Conservation (phyloP, 2,113 vertebrate species). For the Tupaia tana region DNA sequence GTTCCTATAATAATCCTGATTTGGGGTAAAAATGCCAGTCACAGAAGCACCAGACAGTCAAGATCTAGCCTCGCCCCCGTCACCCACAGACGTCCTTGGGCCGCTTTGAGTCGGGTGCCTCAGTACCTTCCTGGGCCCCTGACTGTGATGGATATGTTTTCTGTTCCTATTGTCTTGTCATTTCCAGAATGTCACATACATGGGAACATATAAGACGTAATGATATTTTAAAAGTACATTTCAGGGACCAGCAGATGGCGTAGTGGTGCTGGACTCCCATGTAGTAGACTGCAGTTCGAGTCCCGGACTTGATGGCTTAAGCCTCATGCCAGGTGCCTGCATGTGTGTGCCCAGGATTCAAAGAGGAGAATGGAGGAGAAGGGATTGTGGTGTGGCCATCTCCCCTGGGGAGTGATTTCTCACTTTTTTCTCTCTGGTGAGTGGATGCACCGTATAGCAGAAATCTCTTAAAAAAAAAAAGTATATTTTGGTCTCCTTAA, state of each 20-base stretch:
- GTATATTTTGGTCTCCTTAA: not conserved
- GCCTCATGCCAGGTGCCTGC: too few species aligned
- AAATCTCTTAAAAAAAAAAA: not conserved
- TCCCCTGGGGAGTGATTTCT: too few species aligned
- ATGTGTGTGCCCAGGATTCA: too few species aligned
- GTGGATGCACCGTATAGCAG: too few species aligned
- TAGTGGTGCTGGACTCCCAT: too few species aligned
- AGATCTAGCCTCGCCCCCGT: not conserved
- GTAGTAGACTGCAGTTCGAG: too few species aligned
- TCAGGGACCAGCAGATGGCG: not conserved
- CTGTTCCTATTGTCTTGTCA: not conserved
- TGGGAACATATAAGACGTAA: not conserved
- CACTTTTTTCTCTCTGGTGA: too few species aligned
- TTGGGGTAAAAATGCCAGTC: not conserved
- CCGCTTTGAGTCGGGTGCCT: not conserved
- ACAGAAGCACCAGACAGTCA: not conserved
- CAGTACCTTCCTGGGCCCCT: rapidly evolving
- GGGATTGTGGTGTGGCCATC: too few species aligned
- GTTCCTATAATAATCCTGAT: not conserved
- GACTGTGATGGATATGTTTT: not conserved
- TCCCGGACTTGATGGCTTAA: too few species aligned
- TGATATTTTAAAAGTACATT: constrained; percentile 18
- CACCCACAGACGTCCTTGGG: rapidly evolving
- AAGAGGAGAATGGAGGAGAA: too few species aligned
- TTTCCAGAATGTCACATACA: constrained; percentile 17